Conservation (phyloP, 2,888 invertebrate species). For the Metallyticus violacea region DNA sequence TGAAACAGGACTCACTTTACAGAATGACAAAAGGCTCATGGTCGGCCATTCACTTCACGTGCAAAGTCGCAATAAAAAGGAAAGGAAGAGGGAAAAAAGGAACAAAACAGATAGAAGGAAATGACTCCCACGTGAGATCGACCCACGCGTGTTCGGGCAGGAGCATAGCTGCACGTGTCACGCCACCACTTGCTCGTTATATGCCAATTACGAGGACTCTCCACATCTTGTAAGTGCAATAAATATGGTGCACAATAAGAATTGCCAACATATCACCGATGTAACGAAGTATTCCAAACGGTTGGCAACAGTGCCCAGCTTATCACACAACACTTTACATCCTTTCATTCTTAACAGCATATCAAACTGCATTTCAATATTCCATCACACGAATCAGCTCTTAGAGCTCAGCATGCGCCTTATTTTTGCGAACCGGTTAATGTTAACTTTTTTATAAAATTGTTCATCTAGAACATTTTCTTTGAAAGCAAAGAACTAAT, state of each 20-base stretch:
- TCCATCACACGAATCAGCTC: too few species aligned
- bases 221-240: neutral
- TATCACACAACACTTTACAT: neutral
- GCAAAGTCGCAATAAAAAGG: neutral
- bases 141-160: neutral
- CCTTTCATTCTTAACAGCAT: neutral
- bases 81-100: neutral
- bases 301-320: neutral
- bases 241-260: neutral
- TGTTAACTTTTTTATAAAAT: too few species aligned
- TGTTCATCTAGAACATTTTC: too few species aligned
- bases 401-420: too few species aligned
- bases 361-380: neutral
- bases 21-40: neutral
- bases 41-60: neutral
- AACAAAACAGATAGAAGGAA: neutral
- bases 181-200: neutral
- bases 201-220: neutral
- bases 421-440: too few species aligned
- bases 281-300: too few species aligned
- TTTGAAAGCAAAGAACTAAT: too few species aligned
- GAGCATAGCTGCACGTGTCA: neutral
- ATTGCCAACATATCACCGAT: neutral
- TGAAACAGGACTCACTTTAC: neutral
- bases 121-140: neutral